Base-by-base conservation (phyloP, 2,113 vertebrate genomes). In the Dasyurus viverrinus region DNA sequence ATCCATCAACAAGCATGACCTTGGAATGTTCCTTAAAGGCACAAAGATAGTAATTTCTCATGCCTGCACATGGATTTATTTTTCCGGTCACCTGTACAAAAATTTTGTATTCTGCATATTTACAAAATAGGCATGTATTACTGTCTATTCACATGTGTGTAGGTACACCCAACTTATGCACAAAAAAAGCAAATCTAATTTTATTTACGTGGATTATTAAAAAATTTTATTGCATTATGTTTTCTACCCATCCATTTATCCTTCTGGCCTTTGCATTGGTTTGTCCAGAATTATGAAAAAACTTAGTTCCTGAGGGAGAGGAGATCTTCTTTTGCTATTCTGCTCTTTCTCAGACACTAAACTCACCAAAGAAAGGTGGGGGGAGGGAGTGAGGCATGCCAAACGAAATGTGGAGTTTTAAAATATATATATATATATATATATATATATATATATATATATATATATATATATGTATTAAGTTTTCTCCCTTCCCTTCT, bases 91-190 rank as follows among this genome's bases (percentile, higher is more conserved):
- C 55, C 76, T 89, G 46, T 19, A 1, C 3, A 2, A 2, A 5
- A 52, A 6, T 23, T 9, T 12, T 7, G 0, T 5, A 9, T 25
- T 54, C 27, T 14, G 0, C 9, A 0, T 16, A 0, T 2, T 0
- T 52, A 16, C 5, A 4, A 0, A 2, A 16, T 30, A 24, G 11
- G 9, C 16, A 42, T 84, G 68, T 42, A 84, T 42, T 84, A 42
- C 16, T 57, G 26, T 57, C 55, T 84, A 12, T 10, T 7, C 91
- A 30, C 6, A 53, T 2, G 42, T 12, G 0, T 0, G 0, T 19
- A 0, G 0, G 46, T 89, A 30, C 12, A 50, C 36, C 84, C 4
- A 60, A 27, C 11, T 0, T 19, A 2, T 19, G 2, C 53, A 92
- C 24, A 24, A 57, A 26, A 94, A 0, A 84, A 47, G 2, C 68